Evolutionary conservation across 2,797 vertebrate species (phyloP), one percentile per base, ranked within the genome.

Genomic region (Valencia hispanica): DNA sequence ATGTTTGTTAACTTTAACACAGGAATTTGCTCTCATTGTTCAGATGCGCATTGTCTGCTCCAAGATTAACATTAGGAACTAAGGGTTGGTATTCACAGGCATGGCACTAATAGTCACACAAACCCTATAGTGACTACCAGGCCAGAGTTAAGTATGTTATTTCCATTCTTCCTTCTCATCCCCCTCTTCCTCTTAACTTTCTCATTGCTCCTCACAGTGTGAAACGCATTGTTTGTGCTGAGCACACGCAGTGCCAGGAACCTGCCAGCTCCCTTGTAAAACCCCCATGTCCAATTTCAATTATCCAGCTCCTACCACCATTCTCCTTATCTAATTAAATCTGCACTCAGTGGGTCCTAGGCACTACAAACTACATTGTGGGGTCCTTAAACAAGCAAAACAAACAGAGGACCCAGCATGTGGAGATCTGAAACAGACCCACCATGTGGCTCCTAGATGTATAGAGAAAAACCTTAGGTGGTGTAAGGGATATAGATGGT

Each of bases 281-380:
- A 87, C 85, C 86, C 90, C 91, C 91, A 93, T 94, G 94, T 93
- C 94, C 91, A 94, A 94, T 94, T 95, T 92, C 84, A 90, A 91
- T 94, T 93, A 90, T 94, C 84, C 85, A 89, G 88, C 88, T 78
- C 92, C 92, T 88, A 95, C 88, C 84, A 92, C 91, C 85, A 89
- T 89, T 94, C 79, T 73, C 90, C 81, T 94, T 94, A 94, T 94
- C 90, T 94, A 94, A 95, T 95, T 94, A 96, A 95, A 95, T 94
- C 92, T 93, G 90, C 91, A 87, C 92, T 82, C 90, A 92, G 93
- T 94, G 90, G 92, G 93, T 95, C 90, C 88, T 66, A 79, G 86
- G 90, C 81, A 88, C 88, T 89, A 89, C 89, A 92, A 89, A 91
- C 85, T 83, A 87, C 89, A 92, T 92, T 93, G 92, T 92, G 91